Percentiles rank a stretch among this genome's conserved stretches.
Conservation (phyloP, 2,797 vertebrate genomes). For the Crenuchus spilurus region DNA sequence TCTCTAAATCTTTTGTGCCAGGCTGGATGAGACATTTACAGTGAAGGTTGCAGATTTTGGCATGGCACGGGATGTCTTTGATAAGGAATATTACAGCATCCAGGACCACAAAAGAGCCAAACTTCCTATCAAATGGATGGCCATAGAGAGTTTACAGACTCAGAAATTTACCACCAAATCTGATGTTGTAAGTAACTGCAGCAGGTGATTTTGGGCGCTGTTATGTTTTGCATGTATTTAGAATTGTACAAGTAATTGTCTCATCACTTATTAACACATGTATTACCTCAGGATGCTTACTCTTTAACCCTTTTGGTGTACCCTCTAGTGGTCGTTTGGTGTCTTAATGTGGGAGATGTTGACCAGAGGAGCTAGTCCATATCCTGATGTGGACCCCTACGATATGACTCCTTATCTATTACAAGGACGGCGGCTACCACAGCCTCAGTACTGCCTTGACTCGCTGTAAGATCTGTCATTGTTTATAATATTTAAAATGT, state of each 20-base stretch:
- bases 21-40: slow-evolving; percentile 92
- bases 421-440: slow-evolving; percentile 88
- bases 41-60: slow-evolving; percentile 99
- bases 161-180: slow-evolving; percentile 98
- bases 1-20: slow-evolving; percentile 57
- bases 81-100: slow-evolving; percentile 97
- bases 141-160: slow-evolving; percentile 94
- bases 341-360: slow-evolving; percentile 97
- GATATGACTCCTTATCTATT: slow-evolving; percentile 89
- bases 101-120: slow-evolving; percentile 86
- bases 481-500: no score
- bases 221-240: no score
- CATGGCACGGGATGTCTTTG: slow-evolving; percentile 91
- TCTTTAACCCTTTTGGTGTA: slow-evolving; percentile 8
- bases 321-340: slow-evolving; percentile 92
- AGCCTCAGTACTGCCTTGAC: slow-evolving; percentile 91
- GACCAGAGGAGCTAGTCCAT: slow-evolving; percentile 92
- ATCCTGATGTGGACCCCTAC: slow-evolving; percentile 91
- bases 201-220: background rate
- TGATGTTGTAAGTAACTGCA: slow-evolving; percentile 83
- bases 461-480: slow-evolving; percentile 81
- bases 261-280: background rate
- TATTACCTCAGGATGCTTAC: background rate
- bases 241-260: background rate
- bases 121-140: slow-evolving; percentile 98